Base-by-base conservation (phyloP, 1,140 invertebrate species). In the Lasioglossum baleicum region DNA sequence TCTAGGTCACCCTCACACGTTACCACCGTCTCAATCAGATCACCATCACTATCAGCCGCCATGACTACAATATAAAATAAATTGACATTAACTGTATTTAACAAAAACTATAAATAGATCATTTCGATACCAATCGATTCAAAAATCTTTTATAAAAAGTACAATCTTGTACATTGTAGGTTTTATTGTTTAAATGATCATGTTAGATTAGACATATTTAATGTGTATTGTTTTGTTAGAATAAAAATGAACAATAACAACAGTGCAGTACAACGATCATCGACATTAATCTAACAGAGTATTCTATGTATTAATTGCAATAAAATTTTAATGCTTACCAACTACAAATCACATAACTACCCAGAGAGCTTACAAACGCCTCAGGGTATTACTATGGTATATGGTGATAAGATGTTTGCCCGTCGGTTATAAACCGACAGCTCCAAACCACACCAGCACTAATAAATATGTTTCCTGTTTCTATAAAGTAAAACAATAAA, bases 1-100 rank as follows among this genome's bases (percentile, higher is more conserved):
- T 94, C 94, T 84, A 96, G 95, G 92, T 97, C 95, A 87, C 96
- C 96, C 92, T 97, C 95, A 93, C 96, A 97, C 79, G 96, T 97
- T 91, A 97, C 94, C 88, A 97, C 95, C 88, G 96, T 96, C 93
- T 96, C 95, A 90, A 96, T 93, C 90, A 94, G 93, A 93, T 95
- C 95, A 94, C 96, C 95, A 94, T 94, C 95, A 94, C 95, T 95
- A 92, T 96, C 95, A 92, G 95, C 95, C 94, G 96, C 96, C 96
- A 97, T 97, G 92, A 92, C 92, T 93, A 82, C 60, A 81, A 86
- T 67, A 84, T 58, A 70, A 17, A 78, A 69, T 7, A 56, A 64
- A 71, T 64, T 22, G n/a, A 11, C 44, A 48, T 11, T 48, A 48
- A 48, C 44, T 48, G 11, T 48, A 48, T 11, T 48, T 48, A 13